Evolutionary conservation across 2,797 vertebrate species (phyloP).

Genomic region (Rhinoraja longicauda): DNA sequence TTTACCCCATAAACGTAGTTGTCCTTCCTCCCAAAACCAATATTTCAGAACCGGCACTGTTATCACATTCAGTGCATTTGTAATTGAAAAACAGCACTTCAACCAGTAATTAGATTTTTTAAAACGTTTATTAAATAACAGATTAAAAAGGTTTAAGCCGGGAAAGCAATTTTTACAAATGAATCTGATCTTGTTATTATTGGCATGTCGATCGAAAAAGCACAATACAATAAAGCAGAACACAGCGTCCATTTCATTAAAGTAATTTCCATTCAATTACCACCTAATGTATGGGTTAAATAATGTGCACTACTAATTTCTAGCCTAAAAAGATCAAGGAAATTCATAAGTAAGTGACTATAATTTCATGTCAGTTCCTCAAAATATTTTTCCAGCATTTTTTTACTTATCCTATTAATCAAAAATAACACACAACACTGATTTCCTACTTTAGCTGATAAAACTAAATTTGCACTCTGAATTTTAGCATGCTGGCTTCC

Average conservation of each 20-base stretch:
- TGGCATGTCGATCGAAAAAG: background rate
- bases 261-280: background rate
- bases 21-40: background rate
- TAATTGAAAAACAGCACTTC: background rate
- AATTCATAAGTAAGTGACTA: background rate
- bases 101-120: background rate
- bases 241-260: background rate
- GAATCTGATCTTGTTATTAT: background rate
- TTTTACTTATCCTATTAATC: background rate
- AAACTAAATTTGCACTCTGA: background rate
- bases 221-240: background rate
- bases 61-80: background rate
- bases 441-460: background rate
- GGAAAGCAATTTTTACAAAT: background rate
- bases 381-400: background rate
- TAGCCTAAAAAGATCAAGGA: background rate
- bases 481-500: background rate
- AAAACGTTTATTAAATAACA: background rate
- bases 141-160: background rate
- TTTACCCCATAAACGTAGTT: conserved; percentile 8
- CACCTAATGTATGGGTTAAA: background rate
- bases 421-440: background rate
- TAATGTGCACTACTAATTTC: background rate
- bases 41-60: background rate
- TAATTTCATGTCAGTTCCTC: background rate